phyloP scores from a whole-genome alignment of 2,888 invertebrate genomes.

The Agrotis puta region DNA sequence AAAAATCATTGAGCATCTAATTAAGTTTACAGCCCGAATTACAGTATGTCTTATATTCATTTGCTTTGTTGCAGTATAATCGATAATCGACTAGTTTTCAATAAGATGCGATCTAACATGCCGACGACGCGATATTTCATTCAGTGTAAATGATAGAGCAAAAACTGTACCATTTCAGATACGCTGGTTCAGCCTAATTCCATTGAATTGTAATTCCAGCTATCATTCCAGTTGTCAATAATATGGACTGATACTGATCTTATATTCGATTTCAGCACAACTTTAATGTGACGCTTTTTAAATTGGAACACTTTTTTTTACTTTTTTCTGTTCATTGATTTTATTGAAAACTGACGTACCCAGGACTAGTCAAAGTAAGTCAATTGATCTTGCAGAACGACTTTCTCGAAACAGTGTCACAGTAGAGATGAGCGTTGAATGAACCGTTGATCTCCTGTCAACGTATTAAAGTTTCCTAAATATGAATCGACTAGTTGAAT shows the following conservation, averaged over 20 bases:
- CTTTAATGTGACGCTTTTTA: not conserved
- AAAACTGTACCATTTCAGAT: not conserved
- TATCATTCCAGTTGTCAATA: no score
- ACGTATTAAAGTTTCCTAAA: no score
- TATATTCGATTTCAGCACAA: conserved; percentile 8
- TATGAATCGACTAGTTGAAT: no score
- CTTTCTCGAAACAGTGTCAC: no score
- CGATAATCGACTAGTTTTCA: not conserved
- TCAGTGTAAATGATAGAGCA: not conserved
- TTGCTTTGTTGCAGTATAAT: not conserved
- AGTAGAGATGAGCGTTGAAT: no score
- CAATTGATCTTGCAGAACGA: no score
- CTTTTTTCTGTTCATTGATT: not conserved
- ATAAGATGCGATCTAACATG: not conserved
- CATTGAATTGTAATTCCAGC: conserved; percentile 12
- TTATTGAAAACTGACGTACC: not conserved
- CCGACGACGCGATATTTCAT: not conserved
- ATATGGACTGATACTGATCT: not conserved
- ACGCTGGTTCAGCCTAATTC: not conserved
- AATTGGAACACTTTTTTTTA: not conserved
- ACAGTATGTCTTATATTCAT: not conserved
- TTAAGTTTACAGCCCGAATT: not conserved
- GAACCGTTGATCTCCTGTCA: no score
- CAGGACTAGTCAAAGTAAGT: not conserved
- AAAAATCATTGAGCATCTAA: not conserved